These are phyloP conservation scores for Microtus oregoni DNA, from an alignment of 2,113 vertebrate genomes.

Conservation along the genomic window DNA sequence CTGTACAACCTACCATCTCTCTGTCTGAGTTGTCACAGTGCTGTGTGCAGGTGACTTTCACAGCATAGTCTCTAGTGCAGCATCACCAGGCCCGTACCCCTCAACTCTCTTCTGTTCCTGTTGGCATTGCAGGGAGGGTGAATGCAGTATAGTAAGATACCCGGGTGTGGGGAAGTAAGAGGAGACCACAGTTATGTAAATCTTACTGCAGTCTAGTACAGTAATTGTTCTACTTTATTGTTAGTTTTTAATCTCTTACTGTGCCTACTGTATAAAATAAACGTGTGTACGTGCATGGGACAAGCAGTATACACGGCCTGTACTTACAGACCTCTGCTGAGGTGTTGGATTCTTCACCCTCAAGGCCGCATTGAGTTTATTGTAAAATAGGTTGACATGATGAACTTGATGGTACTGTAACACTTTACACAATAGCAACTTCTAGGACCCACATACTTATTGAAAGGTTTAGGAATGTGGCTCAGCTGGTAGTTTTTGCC, in stretches of 20 bases:
- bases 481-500: too few relatives aligned
- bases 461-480: too few relatives aligned
- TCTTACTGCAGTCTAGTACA: neutral
- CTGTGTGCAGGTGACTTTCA: neutral
- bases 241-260: neutral
- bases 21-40: neutral
- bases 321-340: neutral
- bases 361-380: too few relatives aligned
- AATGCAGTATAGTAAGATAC: too few relatives aligned
- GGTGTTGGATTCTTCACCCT: neutral
- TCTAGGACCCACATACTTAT: too few relatives aligned
- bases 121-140: neutral
- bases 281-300: neutral
- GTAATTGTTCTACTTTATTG: neutral
- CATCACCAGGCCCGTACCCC: neutral
- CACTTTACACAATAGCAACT: too few relatives aligned
- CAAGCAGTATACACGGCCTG: neutral
- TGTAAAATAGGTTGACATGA: too few relatives aligned
- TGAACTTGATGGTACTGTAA: too few relatives aligned
- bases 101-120: neutral
- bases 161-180: too few relatives aligned
- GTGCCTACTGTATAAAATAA: neutral
- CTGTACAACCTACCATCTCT: neutral
- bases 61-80: accelerated
- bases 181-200: too few relatives aligned